Evolutionary conservation across 2,113 vertebrate genomes (phyloP).

Genomic region (Burhinus oedicnemus): DNA sequence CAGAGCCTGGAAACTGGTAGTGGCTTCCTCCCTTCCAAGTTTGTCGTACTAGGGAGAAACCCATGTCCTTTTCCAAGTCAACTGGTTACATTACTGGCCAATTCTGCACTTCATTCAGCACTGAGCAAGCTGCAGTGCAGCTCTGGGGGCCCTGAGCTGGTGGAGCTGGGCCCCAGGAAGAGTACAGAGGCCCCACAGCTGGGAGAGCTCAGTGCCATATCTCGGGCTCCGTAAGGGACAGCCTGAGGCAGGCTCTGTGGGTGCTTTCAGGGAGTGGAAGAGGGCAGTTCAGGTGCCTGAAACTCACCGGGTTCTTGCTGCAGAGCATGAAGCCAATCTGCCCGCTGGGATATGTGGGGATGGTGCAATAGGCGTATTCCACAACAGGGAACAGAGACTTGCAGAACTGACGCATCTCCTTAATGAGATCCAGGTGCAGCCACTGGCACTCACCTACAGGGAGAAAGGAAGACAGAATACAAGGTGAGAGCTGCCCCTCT

Average conservation of each 20-base stretch:
- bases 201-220: background rate
- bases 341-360: slow-evolving; percentile 96
- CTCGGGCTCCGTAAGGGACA: background rate
- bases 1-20: background rate
- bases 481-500: slow-evolving; percentile 29
- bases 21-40: background rate
- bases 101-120: background rate
- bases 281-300: background rate
- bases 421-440: slow-evolving; percentile 97
- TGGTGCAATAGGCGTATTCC: slow-evolving; percentile 94
- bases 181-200: background rate
- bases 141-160: background rate
- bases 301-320: slow-evolving; percentile 92
- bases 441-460: slow-evolving; percentile 93
- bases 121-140: background rate
- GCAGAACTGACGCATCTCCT: slow-evolving; percentile 96
- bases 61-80: background rate
- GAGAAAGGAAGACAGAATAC: background rate
- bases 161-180: background rate
- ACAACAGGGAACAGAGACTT: slow-evolving; percentile 94
- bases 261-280: background rate
- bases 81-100: background rate
- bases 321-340: slow-evolving; percentile 99
- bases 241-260: background rate
- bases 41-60: background rate